Base-by-base conservation (phyloP, 2,888 invertebrate genomes). In the Pammene aurita region DNA sequence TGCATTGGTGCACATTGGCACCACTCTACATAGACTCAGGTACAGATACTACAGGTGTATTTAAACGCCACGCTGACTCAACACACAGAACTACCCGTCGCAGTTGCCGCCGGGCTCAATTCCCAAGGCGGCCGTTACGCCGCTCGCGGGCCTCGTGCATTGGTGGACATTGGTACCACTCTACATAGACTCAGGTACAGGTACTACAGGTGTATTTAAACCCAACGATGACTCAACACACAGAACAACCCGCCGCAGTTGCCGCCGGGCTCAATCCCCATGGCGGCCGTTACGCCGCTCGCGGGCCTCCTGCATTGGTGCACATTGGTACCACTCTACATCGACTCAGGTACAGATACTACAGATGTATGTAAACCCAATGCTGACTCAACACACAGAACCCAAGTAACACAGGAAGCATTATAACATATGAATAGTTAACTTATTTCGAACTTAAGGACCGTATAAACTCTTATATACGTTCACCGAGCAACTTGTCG, bases 71-170 rank as follows among this genome's bases (percentile, higher is more conserved):
- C 93, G 5, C 85, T 96, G 96, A 77, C 93, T 95, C 82, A 95
- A 95, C 1, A 95, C 96, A 0, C 93, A 94, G 82, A 87, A 94
- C 78, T 94, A 93, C 80, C 93, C 95, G 46, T 89, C 95, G 0
- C 94, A 95, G 0, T 82, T 97, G 61, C 96, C 97, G 0, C 94
- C 93, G 41, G 97, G 97, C 5, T 96, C 96, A 0, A 97, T 97
- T 73, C 96, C 96, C 0, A 97, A 97, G 96, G 96, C 96, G 5
- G 96, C 96, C 0, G 95, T 96, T 6, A 96, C 97, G 0, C 97
- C 97, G 0, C 93, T 97, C 44, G 95, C 96, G 0, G 97, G 97
- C 0, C 93, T 97, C n/a, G 93, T 97, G 67, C 94, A 94, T 72
- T 96, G 96, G 96, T 95, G 95, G 77, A 93, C 96, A 5, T 85